Percentiles rank a stretch among this genome's conserved stretches.
Conservation (phyloP, 1,140 invertebrate genomes). For the Theocolax elegans region DNA sequence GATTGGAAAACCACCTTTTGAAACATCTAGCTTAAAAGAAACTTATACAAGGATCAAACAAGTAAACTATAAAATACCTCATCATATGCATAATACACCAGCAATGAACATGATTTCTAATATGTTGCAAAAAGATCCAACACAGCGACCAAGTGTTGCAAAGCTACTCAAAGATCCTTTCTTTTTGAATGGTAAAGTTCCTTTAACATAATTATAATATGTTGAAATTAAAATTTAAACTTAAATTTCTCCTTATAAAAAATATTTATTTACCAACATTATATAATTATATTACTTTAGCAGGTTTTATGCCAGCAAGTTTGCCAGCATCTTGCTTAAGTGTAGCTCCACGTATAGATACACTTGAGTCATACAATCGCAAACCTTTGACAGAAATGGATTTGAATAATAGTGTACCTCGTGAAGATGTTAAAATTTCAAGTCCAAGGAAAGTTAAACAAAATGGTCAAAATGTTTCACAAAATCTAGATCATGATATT, state of each 20-base stretch:
- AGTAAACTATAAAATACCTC: conserved; percentile 90
- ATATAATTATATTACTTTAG: conserved; percentile 15
- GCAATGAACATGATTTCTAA: conserved; percentile 85
- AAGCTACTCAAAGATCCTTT: conserved; percentile 82
- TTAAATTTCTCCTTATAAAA: conserved; percentile 3
- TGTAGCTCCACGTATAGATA: conserved; percentile 88
- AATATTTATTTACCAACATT: background rate
- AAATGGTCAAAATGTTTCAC: conserved; percentile 35
- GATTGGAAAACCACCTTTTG: conserved; percentile 95
- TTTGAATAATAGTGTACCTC: conserved; percentile 49
- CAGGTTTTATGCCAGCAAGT: conserved; percentile 83
- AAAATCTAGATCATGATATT: conserved; percentile 48
- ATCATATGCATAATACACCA: conserved; percentile 71
- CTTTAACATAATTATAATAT: no score
- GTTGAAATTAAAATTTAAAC: conserved; percentile 29
- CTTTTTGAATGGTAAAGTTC: conserved; percentile 69
- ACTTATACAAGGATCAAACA: conserved; percentile 93
- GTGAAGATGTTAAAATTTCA: conserved; percentile 45
- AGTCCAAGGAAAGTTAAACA: conserved; percentile 51
- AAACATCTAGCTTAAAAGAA: conserved; percentile 88
- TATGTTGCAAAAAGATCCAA: conserved; percentile 87
- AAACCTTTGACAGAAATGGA: conserved; percentile 79
- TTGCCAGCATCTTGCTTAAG: conserved; percentile 91
- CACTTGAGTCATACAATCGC: conserved; percentile 72
- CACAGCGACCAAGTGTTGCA: conserved; percentile 81